Evolutionary conservation across 2,113 vertebrate genomes (phyloP), one percentile per base, ranked within the genome.

Genomic region (Edolisoma coerulescens): DNA sequence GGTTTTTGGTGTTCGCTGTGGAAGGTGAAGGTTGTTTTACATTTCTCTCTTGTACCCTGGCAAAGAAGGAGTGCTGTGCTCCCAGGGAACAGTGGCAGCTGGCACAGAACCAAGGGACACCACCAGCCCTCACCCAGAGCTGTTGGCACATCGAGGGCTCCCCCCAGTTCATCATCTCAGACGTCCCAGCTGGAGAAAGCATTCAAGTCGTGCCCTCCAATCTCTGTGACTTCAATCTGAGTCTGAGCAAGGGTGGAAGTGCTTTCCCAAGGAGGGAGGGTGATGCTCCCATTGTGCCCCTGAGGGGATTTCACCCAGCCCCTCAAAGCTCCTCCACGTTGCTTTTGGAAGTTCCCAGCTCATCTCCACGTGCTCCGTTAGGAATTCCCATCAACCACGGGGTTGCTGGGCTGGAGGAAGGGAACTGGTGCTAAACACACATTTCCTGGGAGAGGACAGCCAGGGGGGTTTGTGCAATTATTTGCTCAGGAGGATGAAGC

Each of bases 301-400:
- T 4, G 63, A 37, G 7, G 59, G 82, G 82, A 77, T 88, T 53
- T 56, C 65, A 44, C 24, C 69, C 61, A 45, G 77, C 33, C 24
- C 24, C 73, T 10, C 71, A 11, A 63, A 10, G 54, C 67, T 4
- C 23, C 1, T 11, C 10, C 19, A 21, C 19, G 20, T 2, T 6
- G 45, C 2, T 22, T 61, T 6, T 52, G 57, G 52, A 27, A 35
- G 50, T 5, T 50, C 92, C 68, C 69, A 11, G 44, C 3, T 44
- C 10, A 8, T 41, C n/a, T 50, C 84, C 39, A 7, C 0, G 0
- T 9, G 70, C 22, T 59, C 12, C 3, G 1, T 27, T 9, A 12
- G 6, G 45, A 32, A 75, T 64, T n/a, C 47, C 18, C 21, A 11
- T 32, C 6, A 26, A 5, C 1, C 2, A 26, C 0, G 5, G 19